Evolutionary conservation across 2,113 vertebrate genomes (phyloP).

Genomic region (Megaceryle maxima): DNA sequence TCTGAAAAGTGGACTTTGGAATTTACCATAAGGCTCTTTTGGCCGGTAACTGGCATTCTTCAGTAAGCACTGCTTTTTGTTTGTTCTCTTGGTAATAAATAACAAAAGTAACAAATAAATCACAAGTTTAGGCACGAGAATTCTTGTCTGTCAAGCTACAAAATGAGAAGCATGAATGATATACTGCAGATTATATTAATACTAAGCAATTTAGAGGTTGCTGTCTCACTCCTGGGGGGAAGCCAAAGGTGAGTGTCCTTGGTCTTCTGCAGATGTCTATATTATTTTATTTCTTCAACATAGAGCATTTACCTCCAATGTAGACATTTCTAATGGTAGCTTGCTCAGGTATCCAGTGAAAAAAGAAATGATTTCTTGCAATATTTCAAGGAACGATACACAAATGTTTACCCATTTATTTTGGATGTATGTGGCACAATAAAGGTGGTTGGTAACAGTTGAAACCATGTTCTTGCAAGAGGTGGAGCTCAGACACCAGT

Average conservation of each 20-base stretch:
- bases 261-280: not conserved
- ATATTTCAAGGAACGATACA: not conserved
- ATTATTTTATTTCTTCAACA: not conserved
- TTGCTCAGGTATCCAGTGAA: not conserved
- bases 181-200: not conserved
- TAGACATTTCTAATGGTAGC: not conserved
- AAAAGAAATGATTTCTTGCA: not conserved
- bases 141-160: not conserved
- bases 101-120: constrained; percentile 27
- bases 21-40: not conserved
- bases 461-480: not conserved
- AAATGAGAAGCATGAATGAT: not conserved
- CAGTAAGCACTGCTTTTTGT: not conserved
- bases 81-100: constrained; percentile 52
- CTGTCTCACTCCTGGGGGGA: not conserved
- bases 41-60: not conserved
- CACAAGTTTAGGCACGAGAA: not conserved
- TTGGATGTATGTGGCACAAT: not conserved
- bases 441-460: not conserved
- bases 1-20: constrained; percentile 32
- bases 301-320: not conserved
- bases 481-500: not conserved
- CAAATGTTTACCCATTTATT: not conserved
- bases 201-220: constrained; percentile 5
- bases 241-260: constrained; percentile 60